Base-by-base conservation (phyloP, 2,888 invertebrate genomes). In the Imbricaverruca yamaguchii region DNA sequence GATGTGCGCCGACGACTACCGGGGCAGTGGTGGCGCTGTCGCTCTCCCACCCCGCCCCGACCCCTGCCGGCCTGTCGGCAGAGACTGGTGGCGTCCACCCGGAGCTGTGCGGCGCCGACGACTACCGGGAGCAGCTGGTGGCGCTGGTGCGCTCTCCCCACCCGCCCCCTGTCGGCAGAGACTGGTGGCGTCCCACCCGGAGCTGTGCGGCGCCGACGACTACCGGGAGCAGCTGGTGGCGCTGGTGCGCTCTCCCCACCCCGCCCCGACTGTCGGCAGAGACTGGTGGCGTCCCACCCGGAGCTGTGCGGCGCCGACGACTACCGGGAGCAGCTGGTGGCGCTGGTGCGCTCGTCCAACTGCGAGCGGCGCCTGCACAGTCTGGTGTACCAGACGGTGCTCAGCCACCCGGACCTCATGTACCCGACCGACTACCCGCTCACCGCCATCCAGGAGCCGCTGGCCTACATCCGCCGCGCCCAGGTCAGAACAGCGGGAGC, bases 301-400 rank as follows among this genome's bases (percentile, higher is more conserved):
- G 91, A 93, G 78, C 90, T 89, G 85, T 94, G 95, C 61, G 92
- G 91, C 85, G 91, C 92, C 85, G 91, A 92, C 84, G 92, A 94
- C 86, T 94, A 95, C 86, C 92, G 92, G 86, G 91, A 91, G 84
- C 92, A 93, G 0, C 88, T 95, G 83, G 90, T 93, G 84, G 91
- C 91, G 84, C 92, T 93, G 56, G 91, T 95, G 88, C 93, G 92
- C 87, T 91, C 91, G 83, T 92, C 92, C 83, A 94, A 94, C 9
- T 89, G 95, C 85, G 94, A 95, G 86, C 93, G 92, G 9, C 92
- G 94, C 87, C 89, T 95, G 82, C 90, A 93, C 84, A 95, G 95
- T 86, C 93, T 93, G 82, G 92, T 95, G 80, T 95, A 92, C 87
- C 93, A 94, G 87, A 93, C 93, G 92, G 90, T 93, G 83, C 91